Percentiles rank a stretch among this genome's conserved stretches.
phyloP scores from a whole-genome alignment of 2,888 invertebrate genomes.

The Oscheius sp. region DNA sequence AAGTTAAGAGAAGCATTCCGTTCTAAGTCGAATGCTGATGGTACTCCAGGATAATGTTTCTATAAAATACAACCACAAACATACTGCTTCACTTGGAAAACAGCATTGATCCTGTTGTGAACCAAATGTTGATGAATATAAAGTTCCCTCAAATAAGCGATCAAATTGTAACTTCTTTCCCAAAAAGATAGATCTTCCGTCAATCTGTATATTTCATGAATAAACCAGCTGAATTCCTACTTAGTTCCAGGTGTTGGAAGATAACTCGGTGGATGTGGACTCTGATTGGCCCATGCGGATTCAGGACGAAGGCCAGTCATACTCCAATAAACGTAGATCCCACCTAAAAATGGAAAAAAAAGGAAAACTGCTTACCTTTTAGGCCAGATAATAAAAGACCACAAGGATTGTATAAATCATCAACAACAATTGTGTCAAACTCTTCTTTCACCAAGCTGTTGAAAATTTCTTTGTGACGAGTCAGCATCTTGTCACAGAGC shows the following conservation, averaged over 20 bases:
- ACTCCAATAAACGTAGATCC: conserved; percentile 69
- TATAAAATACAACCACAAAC: background rate
- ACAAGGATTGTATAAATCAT: conserved; percentile 70
- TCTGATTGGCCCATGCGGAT: conserved; percentile 70
- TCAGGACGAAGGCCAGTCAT: conserved; percentile 68
- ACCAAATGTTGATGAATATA: conserved; percentile 69
- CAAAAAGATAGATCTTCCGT: conserved; percentile 66
- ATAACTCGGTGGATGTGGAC: conserved; percentile 68
- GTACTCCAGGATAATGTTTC: conserved; percentile 50
- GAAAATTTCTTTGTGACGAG: conserved; percentile 54
- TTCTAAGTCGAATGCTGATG: conserved; percentile 64
- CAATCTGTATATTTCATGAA: conserved; percentile 37
- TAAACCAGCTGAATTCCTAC: conserved; percentile 18
- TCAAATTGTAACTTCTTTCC: conserved; percentile 63
- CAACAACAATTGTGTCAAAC: conserved; percentile 68
- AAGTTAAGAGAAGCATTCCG: conserved; percentile 70
- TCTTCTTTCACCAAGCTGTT: conserved; percentile 57
- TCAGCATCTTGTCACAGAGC: conserved; percentile 64
- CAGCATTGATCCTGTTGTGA: conserved; percentile 62
- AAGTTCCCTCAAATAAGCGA: conserved; percentile 62
- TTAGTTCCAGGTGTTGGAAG: conserved; percentile 69
- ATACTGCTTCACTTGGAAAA: conserved; percentile 53
- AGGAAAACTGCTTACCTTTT: conserved; percentile 32
- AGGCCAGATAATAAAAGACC: conserved; percentile 65
- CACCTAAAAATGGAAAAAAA: conserved; percentile 39